Percentiles rank a stretch among this genome's conserved stretches.
Evolutionary conservation across 2,888 invertebrate species (phyloP).

Genomic region (Troides aeacus): DNA sequence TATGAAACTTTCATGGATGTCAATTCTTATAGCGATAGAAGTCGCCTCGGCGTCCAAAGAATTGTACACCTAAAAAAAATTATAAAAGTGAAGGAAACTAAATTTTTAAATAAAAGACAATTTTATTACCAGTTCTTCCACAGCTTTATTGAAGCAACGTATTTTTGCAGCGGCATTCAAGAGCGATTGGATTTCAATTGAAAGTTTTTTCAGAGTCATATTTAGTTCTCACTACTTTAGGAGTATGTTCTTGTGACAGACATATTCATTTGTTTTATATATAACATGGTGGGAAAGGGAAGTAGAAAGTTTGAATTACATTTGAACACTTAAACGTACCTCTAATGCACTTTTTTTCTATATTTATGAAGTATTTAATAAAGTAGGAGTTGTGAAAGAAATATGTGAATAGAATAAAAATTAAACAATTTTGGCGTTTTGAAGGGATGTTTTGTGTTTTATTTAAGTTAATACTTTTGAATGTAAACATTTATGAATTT

Average conservation of each 20-base stretch:
- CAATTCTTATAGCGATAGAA: slow-evolving; percentile 84
- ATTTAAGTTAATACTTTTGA: not conserved
- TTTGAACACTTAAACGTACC: not conserved
- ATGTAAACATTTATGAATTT: not conserved
- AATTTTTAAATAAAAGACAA: slow-evolving; percentile 5
- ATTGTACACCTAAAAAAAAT: slow-evolving; percentile 81
- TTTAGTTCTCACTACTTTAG: slow-evolving; percentile 15
- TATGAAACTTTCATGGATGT: slow-evolving; percentile 80
- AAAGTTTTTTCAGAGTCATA: slow-evolving; percentile 57
- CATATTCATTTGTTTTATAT: not conserved
- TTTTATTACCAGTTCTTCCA: slow-evolving; percentile 81
- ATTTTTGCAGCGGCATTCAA: slow-evolving; percentile 81
- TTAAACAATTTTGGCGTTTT: not conserved
- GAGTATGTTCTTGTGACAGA: not conserved
- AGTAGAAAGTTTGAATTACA: not conserved
- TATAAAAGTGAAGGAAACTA: slow-evolving; percentile 1
- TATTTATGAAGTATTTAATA: not conserved
- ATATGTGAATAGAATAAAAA: not conserved
- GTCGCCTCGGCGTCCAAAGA: slow-evolving; percentile 85
- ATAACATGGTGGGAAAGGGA: not conserved
- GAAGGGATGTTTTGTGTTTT: no score
- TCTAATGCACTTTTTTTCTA: not conserved
- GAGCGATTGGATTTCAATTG: slow-evolving; percentile 68
- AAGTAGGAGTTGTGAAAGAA: not conserved
- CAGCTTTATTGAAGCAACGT: slow-evolving; percentile 77